phyloP scores from a whole-genome alignment of 2,888 invertebrate genomes.

The Sarcophaga carnaria region DNA sequence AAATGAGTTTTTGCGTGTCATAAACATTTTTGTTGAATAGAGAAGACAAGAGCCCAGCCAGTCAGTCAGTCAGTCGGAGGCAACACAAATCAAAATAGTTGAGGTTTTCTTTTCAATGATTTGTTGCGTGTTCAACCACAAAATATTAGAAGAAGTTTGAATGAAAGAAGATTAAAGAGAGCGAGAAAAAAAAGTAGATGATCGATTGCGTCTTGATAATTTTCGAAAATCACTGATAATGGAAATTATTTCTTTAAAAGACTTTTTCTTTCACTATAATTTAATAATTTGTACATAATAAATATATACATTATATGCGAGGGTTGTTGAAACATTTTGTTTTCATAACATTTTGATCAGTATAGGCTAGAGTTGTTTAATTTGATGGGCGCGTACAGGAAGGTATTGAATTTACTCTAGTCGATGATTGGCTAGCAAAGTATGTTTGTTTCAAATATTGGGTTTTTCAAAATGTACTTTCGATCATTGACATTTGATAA shows the following conservation, averaged over 20 bases:
- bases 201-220: slow-evolving; percentile 66
- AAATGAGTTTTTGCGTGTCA: slow-evolving; percentile 69
- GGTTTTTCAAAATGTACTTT: too few relatives aligned
- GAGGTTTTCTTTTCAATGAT: slow-evolving; percentile 58
- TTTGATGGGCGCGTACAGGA: too few relatives aligned
- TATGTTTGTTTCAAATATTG: too few relatives aligned
- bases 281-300: slow-evolving; percentile 25
- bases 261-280: slow-evolving; percentile 41
- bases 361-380: too few relatives aligned
- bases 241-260: slow-evolving; percentile 13
- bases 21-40: slow-evolving; percentile 17
- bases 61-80: background rate
- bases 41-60: slow-evolving; percentile 4
- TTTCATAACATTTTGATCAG: too few relatives aligned
- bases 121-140: slow-evolving; percentile 63
- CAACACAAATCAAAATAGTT: slow-evolving; percentile 14
- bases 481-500: too few relatives aligned
- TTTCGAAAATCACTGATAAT: slow-evolving; percentile 44
- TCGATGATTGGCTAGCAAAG: too few relatives aligned
- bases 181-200: slow-evolving; percentile 28
- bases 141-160: slow-evolving; percentile 27
- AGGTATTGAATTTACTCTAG: too few relatives aligned
- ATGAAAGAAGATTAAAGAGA: slow-evolving; percentile 28
- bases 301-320: background rate
- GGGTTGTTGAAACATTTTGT: background rate